Conservation (phyloP, 2,113 vertebrate species). For the Catharus bicknelli region DNA sequence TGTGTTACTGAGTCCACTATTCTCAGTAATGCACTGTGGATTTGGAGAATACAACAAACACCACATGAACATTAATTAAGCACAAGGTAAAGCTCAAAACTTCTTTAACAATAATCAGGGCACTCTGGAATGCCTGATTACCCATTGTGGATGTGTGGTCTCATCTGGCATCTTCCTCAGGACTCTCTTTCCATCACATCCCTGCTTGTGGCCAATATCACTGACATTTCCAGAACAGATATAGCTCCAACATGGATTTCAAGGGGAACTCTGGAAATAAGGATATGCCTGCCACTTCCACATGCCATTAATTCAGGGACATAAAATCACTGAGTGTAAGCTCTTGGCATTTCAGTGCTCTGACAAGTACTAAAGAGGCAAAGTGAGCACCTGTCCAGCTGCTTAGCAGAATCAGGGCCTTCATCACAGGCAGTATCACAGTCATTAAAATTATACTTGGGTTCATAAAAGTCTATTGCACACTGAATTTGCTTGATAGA, state of each 20-base stretch:
- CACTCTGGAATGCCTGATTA: neutral
- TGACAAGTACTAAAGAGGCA: neutral
- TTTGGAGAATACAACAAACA: neutral
- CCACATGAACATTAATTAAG: neutral
- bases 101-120: neutral
- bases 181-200: neutral
- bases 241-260: neutral
- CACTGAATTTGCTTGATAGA: neutral
- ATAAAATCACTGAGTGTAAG: neutral
- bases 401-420: neutral
- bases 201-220: rapidly evolving
- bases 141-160: neutral
- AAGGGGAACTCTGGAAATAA: neutral
- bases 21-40: neutral
- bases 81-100: neutral
- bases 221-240: neutral
- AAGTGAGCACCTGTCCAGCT: neutral
- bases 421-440: neutral
- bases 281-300: neutral
- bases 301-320: neutral
- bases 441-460: neutral
- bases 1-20: neutral
- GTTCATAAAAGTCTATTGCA: neutral
- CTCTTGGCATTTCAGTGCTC: neutral
- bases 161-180: neutral